Base-by-base conservation (phyloP, 2,888 invertebrate genomes). In the Drosophila macrospina region DNA sequence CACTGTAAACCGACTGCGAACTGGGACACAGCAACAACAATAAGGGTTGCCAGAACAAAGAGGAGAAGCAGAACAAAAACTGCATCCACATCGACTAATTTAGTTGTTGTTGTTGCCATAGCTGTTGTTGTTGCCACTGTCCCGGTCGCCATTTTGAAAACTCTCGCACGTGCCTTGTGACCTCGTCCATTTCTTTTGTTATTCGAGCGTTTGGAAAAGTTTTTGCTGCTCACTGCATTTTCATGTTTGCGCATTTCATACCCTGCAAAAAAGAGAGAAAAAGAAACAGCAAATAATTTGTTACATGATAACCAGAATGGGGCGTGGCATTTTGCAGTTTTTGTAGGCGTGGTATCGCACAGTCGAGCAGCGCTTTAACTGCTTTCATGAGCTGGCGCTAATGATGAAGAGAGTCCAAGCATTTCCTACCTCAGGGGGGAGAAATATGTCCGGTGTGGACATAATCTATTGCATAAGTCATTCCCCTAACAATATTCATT, bases 181-280 rank as follows among this genome's bases (percentile, higher is more conserved):
- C 79, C 77, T 74, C 78, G 69, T 51, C 42, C 56, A 54, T 55
- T 74, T 69, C 55, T 50, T 74, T 78, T 74, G 79, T 69, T 74
- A 37, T 30, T 28, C 59, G 50, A 72, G 36, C 48, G 30, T 63
- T 72, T 26, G 37, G 1, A 26, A 60, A 50, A 42, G 60, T 44
- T 47, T 42, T 47, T 59, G 32, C 59, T 66, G 41, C 34, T 45
- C 32, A 50, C 30, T 67, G 67, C 62, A 37, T 62, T 67, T 67
- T 61, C 42, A 66, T 66, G 60, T 66, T 62, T 76, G 60, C 44
- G 56, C 52, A 45, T 45, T 75, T 48, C 13, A 60, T 36, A 36
- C 51, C 26, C 59, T 61, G 28, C 36, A 61, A 54, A 60, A 59
- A 26, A 20, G 3, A 2, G 0, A 4, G 28, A 32, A 61, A 54